A percentile compares a stretch with the other conserved stretches of the same genome.
These are phyloP conservation scores for Agrilus planipennis DNA, from an alignment of 1,140 invertebrate genomes.

Conservation along the genomic window DNA sequence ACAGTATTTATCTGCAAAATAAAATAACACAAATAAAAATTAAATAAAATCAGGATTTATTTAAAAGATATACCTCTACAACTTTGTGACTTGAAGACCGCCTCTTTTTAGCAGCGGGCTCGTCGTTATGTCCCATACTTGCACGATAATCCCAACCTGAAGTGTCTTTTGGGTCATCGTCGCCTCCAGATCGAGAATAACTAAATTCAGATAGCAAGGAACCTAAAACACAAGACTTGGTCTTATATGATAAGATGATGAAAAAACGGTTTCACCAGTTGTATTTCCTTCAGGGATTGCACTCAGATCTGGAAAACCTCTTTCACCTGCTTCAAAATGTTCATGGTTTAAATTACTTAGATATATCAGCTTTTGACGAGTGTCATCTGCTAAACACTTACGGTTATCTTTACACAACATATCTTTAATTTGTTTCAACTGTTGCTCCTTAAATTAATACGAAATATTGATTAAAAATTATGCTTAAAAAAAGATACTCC, in stretches of 20 bases:
- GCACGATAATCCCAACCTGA: constrained; percentile 34
- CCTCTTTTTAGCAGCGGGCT: constrained; percentile 38
- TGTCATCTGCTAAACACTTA: constrained; percentile 55
- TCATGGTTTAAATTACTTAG: constrained; percentile 44
- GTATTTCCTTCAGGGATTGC: constrained; percentile 31
- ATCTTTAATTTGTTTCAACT: constrained; percentile 59
- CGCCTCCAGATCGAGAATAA: constrained; percentile 79
- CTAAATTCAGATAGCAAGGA: constrained; percentile 67
- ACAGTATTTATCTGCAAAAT: constrained; percentile 33
- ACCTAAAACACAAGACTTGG: constrained; percentile 32
- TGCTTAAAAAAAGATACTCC: constrained; percentile 1
- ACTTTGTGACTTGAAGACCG: constrained; percentile 35
- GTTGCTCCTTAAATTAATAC: constrained; percentile 46
- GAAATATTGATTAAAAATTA: constrained; percentile 2
- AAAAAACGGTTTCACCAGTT: constrained; percentile 19
- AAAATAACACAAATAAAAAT: constrained; percentile 7
- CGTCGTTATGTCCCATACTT: constrained; percentile 29
- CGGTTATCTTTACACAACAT: constrained; percentile 56
- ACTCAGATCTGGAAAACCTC: constrained; percentile 14
- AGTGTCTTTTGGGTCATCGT: constrained; percentile 55
- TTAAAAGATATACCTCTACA: constrained; percentile 31
- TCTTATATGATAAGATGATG: constrained; percentile 5
- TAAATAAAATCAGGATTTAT: constrained; percentile 3
- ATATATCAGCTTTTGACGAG: constrained; percentile 41
- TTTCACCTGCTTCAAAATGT: constrained; percentile 30